Base-by-base conservation (phyloP, 2,888 invertebrate genomes). In the Rhorus exstirpatorius region DNA sequence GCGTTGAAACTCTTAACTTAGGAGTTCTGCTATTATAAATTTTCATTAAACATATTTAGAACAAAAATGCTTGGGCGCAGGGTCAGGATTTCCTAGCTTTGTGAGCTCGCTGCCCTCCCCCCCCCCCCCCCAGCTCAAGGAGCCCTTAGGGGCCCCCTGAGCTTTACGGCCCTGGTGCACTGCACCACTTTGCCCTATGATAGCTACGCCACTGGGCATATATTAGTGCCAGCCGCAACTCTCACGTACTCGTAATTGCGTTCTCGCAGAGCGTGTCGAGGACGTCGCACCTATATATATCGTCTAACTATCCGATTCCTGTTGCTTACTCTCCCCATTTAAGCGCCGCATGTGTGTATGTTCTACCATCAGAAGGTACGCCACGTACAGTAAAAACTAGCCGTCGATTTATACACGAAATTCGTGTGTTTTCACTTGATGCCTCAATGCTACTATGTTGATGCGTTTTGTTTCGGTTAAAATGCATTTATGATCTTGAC, bases 181-280 rank as follows among this genome's bases (percentile, higher is more conserved):
- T n/a, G n/a, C n/a, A n/a, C n/a, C n/a, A n/a, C n/a, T n/a, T n/a
- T n/a, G n/a, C n/a, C n/a, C n/a, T n/a, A n/a, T n/a, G n/a, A n/a
- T n/a, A n/a, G n/a, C n/a, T n/a, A n/a, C n/a, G n/a, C n/a, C n/a
- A n/a, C n/a, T n/a, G n/a, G n/a, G n/a, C n/a, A n/a, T n/a, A n/a
- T 61, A 63, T 51, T 19, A 41, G 77, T 81, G n/a, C 26, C 53
- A 21, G 72, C 61, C 53, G 67, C 53, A 41, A 31, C 6, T 71
- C 67, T 77, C 67, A 68, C 78, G 78, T 81, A 76, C 72, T 74
- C 81, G 81, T 81, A 81, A 81, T 81, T 81, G 38, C 81, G 78
- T 81, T 81, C 78, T 78, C 78, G 78, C 72, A 78, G 78, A 81
- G 81, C 81, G 81, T 81, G 81, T 81, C 81, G 81, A 81, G 81